Conservation (phyloP, 2,113 vertebrate species). For the Prionailurus bengalensis region DNA sequence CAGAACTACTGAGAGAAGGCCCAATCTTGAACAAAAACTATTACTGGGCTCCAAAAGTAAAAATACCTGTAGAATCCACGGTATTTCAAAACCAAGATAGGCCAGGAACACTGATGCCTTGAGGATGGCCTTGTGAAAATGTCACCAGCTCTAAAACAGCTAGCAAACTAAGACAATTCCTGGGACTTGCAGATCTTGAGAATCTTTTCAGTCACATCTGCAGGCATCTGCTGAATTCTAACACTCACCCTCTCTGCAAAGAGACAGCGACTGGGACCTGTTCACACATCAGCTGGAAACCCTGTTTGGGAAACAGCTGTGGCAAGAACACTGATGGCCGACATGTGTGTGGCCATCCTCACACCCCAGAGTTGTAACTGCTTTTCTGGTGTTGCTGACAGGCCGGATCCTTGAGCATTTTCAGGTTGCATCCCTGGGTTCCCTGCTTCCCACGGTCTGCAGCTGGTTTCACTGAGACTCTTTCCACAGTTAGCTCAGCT, state of each 20-base stretch:
- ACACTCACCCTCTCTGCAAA: neutral
- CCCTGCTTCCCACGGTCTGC: neutral
- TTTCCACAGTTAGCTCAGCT: neutral
- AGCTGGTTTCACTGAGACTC: neutral
- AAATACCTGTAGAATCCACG: neutral
- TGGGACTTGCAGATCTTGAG: neutral
- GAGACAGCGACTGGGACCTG: neutral
- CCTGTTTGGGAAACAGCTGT: neutral
- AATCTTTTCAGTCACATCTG: neutral
- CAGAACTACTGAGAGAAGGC: neutral
- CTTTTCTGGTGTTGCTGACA: neutral
- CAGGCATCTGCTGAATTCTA: neutral
- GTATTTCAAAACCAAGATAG: slow-evolving; percentile 39
- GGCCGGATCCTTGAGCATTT: neutral
- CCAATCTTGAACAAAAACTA: neutral
- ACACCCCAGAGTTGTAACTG: neutral
- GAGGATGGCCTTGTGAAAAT: slow-evolving; percentile 54
- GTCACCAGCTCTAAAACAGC: slow-evolving; percentile 56
- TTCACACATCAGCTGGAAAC: slow-evolving; percentile 55
- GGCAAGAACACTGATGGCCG: neutral
- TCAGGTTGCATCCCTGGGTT: rapidly evolving
- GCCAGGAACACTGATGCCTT: neutral
- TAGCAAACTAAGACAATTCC: slow-evolving; percentile 12
- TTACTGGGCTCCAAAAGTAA: neutral
- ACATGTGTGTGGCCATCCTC: neutral